Evolutionary conservation across 2,888 invertebrate genomes (phyloP).

Genomic region (Labia minor): DNA sequence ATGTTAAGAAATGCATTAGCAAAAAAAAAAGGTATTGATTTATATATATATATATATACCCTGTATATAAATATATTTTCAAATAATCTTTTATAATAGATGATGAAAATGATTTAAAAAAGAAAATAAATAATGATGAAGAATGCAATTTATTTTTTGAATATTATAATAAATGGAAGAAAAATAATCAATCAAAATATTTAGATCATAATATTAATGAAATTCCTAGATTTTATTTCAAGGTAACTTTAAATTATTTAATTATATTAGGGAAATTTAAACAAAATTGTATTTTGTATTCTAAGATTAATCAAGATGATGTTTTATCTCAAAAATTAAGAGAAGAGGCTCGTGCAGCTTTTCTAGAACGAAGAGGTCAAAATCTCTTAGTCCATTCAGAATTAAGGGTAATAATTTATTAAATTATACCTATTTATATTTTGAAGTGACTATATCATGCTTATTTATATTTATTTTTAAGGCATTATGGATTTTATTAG

Average conservation of each 20-base stretch:
- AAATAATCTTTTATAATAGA: too few species aligned
- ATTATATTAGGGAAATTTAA: not conserved
- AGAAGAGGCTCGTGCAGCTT: constrained; percentile 79
- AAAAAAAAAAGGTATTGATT: constrained; percentile 17
- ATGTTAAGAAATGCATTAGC: constrained; percentile 20
- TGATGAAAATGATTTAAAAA: not conserved
- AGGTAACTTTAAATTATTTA: constrained; percentile 32
- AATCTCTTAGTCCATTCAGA: constrained; percentile 80
- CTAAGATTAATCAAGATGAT: constrained; percentile 58
- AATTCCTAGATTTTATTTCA: constrained; percentile 36
- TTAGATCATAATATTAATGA: constrained; percentile 13
- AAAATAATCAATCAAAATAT: not conserved
- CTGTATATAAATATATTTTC: too few species aligned
- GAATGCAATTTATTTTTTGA: constrained; percentile 47
- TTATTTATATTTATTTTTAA: constrained; percentile 32
- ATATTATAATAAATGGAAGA: constrained; percentile 40
- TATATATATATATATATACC: too few species aligned
- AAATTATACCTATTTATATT: not conserved
- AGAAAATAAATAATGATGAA: constrained; percentile 30
- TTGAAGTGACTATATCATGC: too few species aligned
- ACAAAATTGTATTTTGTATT: not conserved
- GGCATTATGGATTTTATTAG: constrained; percentile 71
- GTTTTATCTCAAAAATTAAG: constrained; percentile 66
- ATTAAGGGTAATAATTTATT: constrained; percentile 39
- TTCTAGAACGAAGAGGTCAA: constrained; percentile 72